These are phyloP conservation scores for Aquatica leii DNA, from an alignment of 2,888 invertebrate genomes.

Conservation along the genomic window DNA sequence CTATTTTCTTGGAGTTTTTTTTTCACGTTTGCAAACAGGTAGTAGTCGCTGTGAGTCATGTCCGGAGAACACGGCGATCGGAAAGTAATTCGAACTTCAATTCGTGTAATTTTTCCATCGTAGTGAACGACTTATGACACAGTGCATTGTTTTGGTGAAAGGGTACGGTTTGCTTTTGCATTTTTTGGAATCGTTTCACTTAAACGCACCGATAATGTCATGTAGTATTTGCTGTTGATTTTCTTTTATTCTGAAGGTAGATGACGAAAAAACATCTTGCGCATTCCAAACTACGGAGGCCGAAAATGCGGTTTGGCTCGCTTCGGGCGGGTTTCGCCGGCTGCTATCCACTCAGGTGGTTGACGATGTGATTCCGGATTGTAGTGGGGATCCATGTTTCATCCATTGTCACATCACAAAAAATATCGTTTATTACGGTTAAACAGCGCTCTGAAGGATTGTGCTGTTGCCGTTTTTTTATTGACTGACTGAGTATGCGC, in stretches of 20 bases:
- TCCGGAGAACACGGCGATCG: slow-evolving; percentile 10
- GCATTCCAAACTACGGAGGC: neutral
- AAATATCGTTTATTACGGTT: neutral
- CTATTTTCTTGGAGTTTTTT: slow-evolving; percentile 17
- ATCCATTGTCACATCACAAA: neutral
- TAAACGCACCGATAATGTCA: neutral
- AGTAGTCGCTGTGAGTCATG: slow-evolving; percentile 11
- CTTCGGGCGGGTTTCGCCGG: neutral
- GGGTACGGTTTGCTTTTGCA: slow-evolving; percentile 18
- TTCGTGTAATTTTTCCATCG: slow-evolving; percentile 18
- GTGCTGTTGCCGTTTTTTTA: slow-evolving; percentile 11
- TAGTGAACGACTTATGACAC: slow-evolving; percentile 10
- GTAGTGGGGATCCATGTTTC: neutral
- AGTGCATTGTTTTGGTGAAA: slow-evolving; percentile 17
- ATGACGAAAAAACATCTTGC: neutral
- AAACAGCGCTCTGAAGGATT: neutral
- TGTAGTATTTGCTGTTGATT: neutral
- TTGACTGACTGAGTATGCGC: slow-evolving; percentile 1
- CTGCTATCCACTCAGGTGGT: neutral
- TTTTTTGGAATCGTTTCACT: slow-evolving; percentile 1
- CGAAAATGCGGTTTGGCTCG: no score
- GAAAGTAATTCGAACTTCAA: neutral
- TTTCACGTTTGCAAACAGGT: slow-evolving; percentile 15
- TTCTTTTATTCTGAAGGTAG: neutral
- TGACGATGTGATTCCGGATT: neutral